Conservation (phyloP, 2,888 invertebrate genomes). For the Crepidodera aurea region DNA sequence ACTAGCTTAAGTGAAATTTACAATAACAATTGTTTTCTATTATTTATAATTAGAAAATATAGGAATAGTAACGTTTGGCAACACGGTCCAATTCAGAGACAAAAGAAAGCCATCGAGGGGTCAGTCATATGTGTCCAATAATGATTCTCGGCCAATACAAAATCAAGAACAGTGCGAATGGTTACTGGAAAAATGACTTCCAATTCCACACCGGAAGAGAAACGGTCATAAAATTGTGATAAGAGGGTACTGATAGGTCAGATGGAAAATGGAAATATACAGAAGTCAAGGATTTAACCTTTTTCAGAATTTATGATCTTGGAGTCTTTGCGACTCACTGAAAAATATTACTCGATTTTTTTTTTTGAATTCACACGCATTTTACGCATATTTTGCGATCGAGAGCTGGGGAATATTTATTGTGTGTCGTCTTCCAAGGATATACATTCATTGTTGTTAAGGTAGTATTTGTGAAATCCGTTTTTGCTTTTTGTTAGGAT, state of each 20-base stretch:
- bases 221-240: constrained; percentile 22
- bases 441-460: not conserved
- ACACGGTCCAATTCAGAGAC: not conserved
- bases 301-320: constrained; percentile 15
- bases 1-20: too few relatives aligned
- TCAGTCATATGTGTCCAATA: constrained; percentile 18
- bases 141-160: constrained; percentile 24
- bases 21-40: too few relatives aligned
- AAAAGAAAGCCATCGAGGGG: constrained; percentile 20
- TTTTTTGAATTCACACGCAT: not conserved
- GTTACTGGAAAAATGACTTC: constrained; percentile 17
- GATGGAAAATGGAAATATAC: constrained; percentile 26
- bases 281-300: constrained; percentile 10
- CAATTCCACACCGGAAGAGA: constrained; percentile 21
- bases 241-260: constrained; percentile 24
- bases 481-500: not conserved
- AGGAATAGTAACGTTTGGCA: not conserved
- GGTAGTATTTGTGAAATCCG: not conserved
- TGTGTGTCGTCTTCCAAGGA: not conserved
- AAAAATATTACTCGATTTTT: constrained; percentile 1
- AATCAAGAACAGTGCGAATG: constrained; percentile 9
- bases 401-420: not conserved
- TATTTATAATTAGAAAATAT: not conserved
- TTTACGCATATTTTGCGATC: constrained; percentile 1
- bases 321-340: not conserved